Evolutionary conservation across 2,113 vertebrate genomes (phyloP).

Genomic region (Thinocorus orbignyianus): DNA sequence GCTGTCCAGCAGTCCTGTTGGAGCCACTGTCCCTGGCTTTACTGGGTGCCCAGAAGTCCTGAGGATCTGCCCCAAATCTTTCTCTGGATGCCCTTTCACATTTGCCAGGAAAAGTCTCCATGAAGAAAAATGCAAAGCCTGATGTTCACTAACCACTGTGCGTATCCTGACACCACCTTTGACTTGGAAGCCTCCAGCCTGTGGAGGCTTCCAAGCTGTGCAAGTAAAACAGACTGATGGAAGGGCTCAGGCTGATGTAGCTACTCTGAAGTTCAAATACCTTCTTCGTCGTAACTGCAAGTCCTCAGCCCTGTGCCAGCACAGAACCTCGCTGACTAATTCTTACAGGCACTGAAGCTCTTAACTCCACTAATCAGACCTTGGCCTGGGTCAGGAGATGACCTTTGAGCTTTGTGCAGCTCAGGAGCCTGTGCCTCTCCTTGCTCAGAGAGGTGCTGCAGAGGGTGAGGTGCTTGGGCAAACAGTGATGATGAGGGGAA

Average conservation of each 20-base stretch:
- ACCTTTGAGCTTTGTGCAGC: neutral
- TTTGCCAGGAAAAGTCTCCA: neutral
- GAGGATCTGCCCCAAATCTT: neutral
- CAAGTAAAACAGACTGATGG: neutral
- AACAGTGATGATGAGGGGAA: neutral
- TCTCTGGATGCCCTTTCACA: neutral
- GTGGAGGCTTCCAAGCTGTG: neutral
- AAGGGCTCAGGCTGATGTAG: neutral
- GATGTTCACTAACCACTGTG: neutral
- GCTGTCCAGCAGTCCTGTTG: neutral
- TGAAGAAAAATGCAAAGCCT: neutral
- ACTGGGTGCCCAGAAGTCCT: neutral
- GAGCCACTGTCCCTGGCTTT: neutral
- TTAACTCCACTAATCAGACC: neutral
- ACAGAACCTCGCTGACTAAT: neutral
- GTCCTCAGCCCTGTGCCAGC: neutral
- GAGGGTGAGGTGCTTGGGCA: neutral
- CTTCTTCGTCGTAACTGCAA: neutral
- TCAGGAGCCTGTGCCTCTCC: neutral
- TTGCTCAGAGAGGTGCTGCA: neutral
- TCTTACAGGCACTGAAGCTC: neutral
- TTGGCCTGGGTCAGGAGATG: neutral
- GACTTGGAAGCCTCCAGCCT: neutral
- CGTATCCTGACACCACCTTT: neutral
- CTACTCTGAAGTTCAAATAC: neutral